phyloP scores from a whole-genome alignment of 37 sponge, comb jelly and placozoan genomes.

The Haliclona indistincta region DNA sequence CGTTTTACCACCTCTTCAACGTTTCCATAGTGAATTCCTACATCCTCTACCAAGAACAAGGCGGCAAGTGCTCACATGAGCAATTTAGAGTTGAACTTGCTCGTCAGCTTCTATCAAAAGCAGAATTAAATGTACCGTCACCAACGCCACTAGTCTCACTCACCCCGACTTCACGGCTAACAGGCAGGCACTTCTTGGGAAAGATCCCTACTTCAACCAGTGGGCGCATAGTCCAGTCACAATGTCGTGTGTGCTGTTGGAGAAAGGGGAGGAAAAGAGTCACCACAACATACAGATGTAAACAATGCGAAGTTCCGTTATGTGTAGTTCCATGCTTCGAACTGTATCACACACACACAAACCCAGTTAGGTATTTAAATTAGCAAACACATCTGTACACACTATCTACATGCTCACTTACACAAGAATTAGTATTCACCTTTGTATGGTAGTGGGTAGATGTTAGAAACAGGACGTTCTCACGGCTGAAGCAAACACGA shows the following conservation, averaged over 20 bases:
- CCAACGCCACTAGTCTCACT: too few species aligned
- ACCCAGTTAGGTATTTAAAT: too few species aligned
- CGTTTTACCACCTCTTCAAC: conserved; percentile 14
- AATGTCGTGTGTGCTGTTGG: background rate
- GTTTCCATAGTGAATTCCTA: conserved; percentile 20
- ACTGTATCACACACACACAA: too few species aligned
- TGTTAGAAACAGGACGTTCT: too few species aligned
- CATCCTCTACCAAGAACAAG: background rate
- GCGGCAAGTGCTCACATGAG: conserved; percentile 2
- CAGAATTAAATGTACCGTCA: background rate
- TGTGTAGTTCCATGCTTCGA: conserved; percentile 5
- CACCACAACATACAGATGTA: background rate
- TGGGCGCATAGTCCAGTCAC: background rate
- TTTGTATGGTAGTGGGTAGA: too few species aligned
- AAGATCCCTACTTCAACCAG: too few species aligned
- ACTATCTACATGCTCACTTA: too few species aligned
- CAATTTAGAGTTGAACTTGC: conserved; percentile 23
- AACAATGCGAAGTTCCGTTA: background rate
- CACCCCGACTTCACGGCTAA: too few species aligned
- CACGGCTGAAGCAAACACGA: too few species aligned
- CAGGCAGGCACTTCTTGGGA: too few species aligned
- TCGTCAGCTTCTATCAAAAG: background rate
- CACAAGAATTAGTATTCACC: too few species aligned
- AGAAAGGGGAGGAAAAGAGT: background rate
- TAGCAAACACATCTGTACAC: too few species aligned